Evolutionary conservation across 2,797 vertebrate species (phyloP).

Genomic region (Bovichtus variegatus): DNA sequence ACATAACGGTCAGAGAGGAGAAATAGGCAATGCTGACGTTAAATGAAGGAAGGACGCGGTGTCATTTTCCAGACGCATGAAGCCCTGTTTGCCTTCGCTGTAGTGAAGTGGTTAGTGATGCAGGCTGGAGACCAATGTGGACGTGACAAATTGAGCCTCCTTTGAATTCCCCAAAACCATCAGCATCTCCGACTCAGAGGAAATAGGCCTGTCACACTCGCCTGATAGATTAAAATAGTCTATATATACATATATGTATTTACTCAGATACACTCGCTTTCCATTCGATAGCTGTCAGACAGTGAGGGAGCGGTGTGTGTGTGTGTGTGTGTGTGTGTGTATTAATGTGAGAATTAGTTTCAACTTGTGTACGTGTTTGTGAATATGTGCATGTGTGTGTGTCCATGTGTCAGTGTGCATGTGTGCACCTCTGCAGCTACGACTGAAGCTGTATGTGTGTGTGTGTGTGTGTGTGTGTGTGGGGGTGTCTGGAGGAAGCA

Average conservation of each 20-base stretch:
- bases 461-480: slow-evolving; percentile 9
- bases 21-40: background rate
- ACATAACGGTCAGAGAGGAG: background rate
- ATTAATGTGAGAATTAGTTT: background rate
- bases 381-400: background rate
- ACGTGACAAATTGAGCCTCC: slow-evolving; percentile 68
- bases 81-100: slow-evolving; percentile 1
- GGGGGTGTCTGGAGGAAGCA: slow-evolving; percentile 1
- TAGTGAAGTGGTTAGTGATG: slow-evolving; percentile 24
- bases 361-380: background rate
- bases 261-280: slow-evolving; percentile 56
- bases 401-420: background rate
- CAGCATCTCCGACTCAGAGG: slow-evolving; percentile 56
- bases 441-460: background rate
- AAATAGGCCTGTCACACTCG: slow-evolving; percentile 74
- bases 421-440: slow-evolving; percentile 3
- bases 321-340: background rate
- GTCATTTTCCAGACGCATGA: background rate
- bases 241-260: slow-evolving; percentile 71
- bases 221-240: slow-evolving; percentile 75
- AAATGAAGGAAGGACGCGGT: slow-evolving; percentile 8
- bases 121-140: slow-evolving; percentile 30
- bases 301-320: background rate
- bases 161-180: slow-evolving; percentile 67
- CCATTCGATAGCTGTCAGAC: slow-evolving; percentile 54